phyloP scores from a whole-genome alignment of 2,113 vertebrate species.

The Talpa occidentalis region DNA sequence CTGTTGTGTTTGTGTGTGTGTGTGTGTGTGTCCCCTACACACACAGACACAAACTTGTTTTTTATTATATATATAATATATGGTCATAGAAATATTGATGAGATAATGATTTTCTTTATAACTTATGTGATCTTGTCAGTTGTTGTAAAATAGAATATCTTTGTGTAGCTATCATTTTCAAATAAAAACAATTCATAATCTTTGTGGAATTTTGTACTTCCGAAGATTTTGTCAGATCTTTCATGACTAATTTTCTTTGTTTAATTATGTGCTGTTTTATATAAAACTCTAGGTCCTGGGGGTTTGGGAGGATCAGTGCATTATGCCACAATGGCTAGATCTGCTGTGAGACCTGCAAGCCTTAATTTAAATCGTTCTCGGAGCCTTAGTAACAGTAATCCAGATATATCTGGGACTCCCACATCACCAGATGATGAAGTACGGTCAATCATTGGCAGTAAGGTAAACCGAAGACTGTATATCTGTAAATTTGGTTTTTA shows the following conservation, averaged over 20 bases:
- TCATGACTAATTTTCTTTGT: not conserved
- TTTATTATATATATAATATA: not conserved
- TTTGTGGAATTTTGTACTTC: not conserved
- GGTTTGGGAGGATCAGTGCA: conserved; percentile 97
- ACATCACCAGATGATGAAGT: conserved; percentile 98
- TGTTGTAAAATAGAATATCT: not conserved
- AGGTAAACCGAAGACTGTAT: conserved; percentile 86
- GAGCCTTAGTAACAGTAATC: conserved; percentile 99
- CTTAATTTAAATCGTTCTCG: conserved; percentile 97
- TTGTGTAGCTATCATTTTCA: conserved; percentile 30
- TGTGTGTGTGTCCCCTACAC: not conserved
- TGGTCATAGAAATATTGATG: not conserved
- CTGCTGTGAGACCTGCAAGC: conserved; percentile 96
- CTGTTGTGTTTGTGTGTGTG: not conserved
- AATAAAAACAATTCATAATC: conserved; percentile 25
- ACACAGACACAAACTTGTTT: not conserved
- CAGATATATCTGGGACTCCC: conserved; percentile 97
- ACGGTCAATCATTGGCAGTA: conserved; percentile 96
- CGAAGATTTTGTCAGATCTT: not conserved
- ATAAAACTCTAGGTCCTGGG: conserved; percentile 89
- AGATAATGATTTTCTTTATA: not conserved
- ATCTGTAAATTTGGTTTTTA: not conserved
- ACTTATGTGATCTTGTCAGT: not conserved
- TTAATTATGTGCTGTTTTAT: not conserved
- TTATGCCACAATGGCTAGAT: conserved; percentile 98